Percentiles rank a stretch among this genome's conserved stretches.
Conservation (phyloP, 2,888 invertebrate species). For the Caradrina kadenii region DNA sequence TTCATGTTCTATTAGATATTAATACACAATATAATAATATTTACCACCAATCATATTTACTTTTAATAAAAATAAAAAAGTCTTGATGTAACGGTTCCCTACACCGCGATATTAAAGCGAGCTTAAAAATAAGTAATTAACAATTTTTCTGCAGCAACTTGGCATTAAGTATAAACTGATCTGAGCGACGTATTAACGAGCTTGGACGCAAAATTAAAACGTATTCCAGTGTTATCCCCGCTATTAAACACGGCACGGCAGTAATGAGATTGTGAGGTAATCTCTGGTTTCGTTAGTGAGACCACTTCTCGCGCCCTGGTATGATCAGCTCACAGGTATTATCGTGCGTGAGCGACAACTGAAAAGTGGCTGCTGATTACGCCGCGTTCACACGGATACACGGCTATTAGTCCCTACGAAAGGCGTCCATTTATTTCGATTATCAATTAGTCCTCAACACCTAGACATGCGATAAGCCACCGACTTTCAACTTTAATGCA, state of each 20-base stretch:
- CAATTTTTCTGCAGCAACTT: constrained; percentile 53
- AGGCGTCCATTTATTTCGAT: constrained; percentile 81
- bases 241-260: constrained; percentile 73
- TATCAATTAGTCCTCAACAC: constrained; percentile 88
- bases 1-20: too few relatives aligned
- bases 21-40: not conserved
- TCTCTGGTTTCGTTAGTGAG: constrained; percentile 81
- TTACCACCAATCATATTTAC: not conserved
- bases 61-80: not conserved
- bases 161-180: constrained; percentile 62
- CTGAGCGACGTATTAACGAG: constrained; percentile 68
- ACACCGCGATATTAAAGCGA: constrained; percentile 19
- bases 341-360: constrained; percentile 82
- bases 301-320: constrained; percentile 66
- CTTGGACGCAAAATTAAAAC: constrained; percentile 75
- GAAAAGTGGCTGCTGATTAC: constrained; percentile 86
- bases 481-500: constrained; percentile 82
- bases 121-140: constrained; percentile 61
- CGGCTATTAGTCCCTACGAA: constrained; percentile 78
- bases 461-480: constrained; percentile 79
- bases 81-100: constrained; percentile 2
- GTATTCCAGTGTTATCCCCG: constrained; percentile 76
- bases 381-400: constrained; percentile 77
- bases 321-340: constrained; percentile 73
- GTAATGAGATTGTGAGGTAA: constrained; percentile 83